These are phyloP conservation scores for Tigriopus californicus DNA, from an alignment of 2,888 invertebrate genomes.

Conservation along the genomic window DNA sequence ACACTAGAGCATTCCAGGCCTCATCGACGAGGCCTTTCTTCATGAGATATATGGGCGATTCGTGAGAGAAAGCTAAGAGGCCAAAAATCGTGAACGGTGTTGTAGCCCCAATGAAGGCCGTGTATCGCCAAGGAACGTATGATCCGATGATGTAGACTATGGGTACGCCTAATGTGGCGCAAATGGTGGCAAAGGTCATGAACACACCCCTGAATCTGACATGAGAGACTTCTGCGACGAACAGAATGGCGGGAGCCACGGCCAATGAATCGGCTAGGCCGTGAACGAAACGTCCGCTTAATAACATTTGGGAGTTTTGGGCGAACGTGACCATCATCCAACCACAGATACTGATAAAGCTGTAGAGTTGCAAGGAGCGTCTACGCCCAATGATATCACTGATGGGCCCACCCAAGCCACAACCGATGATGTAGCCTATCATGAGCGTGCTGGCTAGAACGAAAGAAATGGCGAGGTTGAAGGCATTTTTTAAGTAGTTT, in stretches of 20 bases:
- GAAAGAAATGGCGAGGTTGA: background rate
- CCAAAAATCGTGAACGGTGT: background rate
- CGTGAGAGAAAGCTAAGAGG: background rate
- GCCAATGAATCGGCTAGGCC: constrained; percentile 1
- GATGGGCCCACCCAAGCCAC: background rate
- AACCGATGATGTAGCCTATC: background rate
- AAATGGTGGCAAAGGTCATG: background rate
- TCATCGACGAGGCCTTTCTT: background rate
- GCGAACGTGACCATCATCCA: background rate
- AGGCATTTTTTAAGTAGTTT: no score
- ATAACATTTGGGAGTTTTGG: background rate
- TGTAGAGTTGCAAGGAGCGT: background rate
- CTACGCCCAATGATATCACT: background rate
- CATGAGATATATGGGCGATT: background rate
- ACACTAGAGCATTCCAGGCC: background rate
- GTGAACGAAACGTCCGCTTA: background rate
- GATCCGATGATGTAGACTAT: background rate
- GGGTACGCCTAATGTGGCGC: background rate
- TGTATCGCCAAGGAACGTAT: background rate
- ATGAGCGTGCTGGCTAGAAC: background rate
- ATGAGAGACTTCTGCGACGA: background rate
- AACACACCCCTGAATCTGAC: background rate
- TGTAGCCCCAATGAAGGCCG: background rate
- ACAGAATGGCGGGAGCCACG: background rate
- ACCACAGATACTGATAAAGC: background rate